Evolutionary conservation across 2,888 invertebrate species (phyloP).

Genomic region (Lottia gigantea): DNA sequence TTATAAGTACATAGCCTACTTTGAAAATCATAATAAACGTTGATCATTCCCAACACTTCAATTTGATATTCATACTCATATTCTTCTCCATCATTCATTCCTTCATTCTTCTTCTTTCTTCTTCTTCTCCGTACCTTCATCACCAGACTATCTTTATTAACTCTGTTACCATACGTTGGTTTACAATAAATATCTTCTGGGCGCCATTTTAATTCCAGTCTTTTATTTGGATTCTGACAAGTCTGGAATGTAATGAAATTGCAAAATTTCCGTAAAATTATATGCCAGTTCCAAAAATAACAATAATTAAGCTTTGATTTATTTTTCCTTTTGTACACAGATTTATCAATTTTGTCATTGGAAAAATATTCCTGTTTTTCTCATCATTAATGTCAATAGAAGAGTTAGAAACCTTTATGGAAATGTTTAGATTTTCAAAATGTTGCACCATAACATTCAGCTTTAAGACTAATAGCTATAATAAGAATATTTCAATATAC

Average conservation of each 20-base stretch:
- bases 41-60: slow-evolving; percentile 67
- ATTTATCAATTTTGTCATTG: too few relatives aligned
- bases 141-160: slow-evolving; percentile 77
- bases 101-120: slow-evolving; percentile 68
- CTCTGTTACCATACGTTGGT: slow-evolving; percentile 79
- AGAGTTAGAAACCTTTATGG: too few relatives aligned
- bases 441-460: too few relatives aligned
- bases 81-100: slow-evolving; percentile 29
- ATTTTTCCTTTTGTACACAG: too few relatives aligned
- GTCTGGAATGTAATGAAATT: slow-evolving; percentile 62
- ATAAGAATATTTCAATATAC: too few relatives aligned
- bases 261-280: slow-evolving; percentile 76
- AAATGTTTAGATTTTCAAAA: too few relatives aligned
- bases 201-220: slow-evolving; percentile 82
- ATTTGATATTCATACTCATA: slow-evolving; percentile 50
- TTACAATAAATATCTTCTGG: slow-evolving; percentile 86
- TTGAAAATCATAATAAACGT: slow-evolving; percentile 67
- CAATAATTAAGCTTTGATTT: too few relatives aligned
- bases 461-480: too few relatives aligned
- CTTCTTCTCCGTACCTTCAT: slow-evolving; percentile 77
- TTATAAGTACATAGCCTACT: slow-evolving; percentile 47
- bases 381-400: too few relatives aligned
- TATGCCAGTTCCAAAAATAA: slow-evolving; percentile 76
- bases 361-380: too few relatives aligned
- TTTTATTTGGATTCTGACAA: slow-evolving; percentile 73